Percentiles rank a stretch among this genome's conserved stretches.
Evolutionary conservation across 2,113 vertebrate genomes (phyloP).

Genomic region (Poecilia latipinna): DNA sequence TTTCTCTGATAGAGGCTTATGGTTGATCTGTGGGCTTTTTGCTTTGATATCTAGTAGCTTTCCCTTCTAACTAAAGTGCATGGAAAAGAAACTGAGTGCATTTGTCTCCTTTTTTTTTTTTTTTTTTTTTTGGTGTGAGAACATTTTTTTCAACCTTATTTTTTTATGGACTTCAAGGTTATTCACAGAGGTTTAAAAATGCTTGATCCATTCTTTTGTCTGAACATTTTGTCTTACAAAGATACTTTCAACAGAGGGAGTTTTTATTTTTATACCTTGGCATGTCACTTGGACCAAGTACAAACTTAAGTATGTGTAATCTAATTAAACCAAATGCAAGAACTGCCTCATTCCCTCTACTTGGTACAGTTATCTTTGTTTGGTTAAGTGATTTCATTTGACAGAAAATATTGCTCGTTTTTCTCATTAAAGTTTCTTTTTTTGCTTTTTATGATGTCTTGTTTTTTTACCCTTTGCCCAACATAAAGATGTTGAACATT

Average conservation of each 20-base stretch:
- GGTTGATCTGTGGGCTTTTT: conserved; percentile 73
- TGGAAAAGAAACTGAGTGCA: conserved; percentile 24
- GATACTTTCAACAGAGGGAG: neutral
- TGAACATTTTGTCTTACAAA: neutral
- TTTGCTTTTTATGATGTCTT: neutral
- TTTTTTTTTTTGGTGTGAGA: too few species aligned
- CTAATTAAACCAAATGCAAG: neutral
- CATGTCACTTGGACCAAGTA: neutral
- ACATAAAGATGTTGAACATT: neutral
- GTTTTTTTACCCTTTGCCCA: neutral
- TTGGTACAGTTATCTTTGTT: neutral
- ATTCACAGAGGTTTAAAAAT: neutral
- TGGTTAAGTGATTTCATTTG: neutral
- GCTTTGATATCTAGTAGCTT: conserved; percentile 48
- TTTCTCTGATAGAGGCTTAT: conserved; percentile 74
- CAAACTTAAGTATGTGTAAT: neutral
- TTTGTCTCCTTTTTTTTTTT: neutral
- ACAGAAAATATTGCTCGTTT: neutral
- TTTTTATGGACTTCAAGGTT: conserved; percentile 17
- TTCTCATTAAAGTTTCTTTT: neutral
- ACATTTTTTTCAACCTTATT: neutral
- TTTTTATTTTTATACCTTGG: neutral
- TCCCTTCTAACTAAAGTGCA: conserved; percentile 35
- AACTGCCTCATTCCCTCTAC: neutral
- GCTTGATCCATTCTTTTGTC: neutral